A percentile compares a stretch with the other conserved stretches of the same genome.
Evolutionary conservation across 2,888 invertebrate genomes (phyloP).

Genomic region (Rhagophthalmus giganteus): DNA sequence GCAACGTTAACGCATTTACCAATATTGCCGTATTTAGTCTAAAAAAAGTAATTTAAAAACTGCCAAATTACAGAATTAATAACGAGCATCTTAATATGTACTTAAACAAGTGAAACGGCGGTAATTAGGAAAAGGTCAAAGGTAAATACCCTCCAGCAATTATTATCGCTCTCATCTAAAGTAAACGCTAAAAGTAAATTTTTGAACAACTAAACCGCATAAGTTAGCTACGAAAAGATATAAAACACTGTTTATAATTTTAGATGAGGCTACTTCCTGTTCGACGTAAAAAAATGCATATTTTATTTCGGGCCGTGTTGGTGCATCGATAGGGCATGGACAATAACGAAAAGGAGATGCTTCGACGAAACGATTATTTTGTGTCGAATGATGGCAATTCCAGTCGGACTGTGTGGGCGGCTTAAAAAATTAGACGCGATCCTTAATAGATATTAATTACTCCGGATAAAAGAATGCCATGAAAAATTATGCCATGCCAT

Average conservation of each 20-base stretch:
- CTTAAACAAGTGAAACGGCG: not conserved
- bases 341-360: conserved; percentile 12
- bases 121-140: conserved; percentile 11
- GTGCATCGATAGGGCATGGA: conserved; percentile 15
- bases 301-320: conserved; percentile 27
- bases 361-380: not conserved
- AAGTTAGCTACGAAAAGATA: conserved; percentile 25
- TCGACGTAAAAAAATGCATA: conserved; percentile 35
- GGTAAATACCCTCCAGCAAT: conserved; percentile 3
- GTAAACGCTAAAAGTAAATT: conserved; percentile 2
- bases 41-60: too few species aligned
- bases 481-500: too few species aligned
- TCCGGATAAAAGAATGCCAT: too few species aligned
- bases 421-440: not conserved
- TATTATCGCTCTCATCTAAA: not conserved
- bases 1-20: too few species aligned
- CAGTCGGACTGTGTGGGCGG: not conserved
- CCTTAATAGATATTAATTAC: not conserved
- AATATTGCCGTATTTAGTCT: too few species aligned
- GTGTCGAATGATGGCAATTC: not conserved
- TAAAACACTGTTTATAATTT: conserved; percentile 37
- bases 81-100: too few species aligned
- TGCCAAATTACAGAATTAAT: too few species aligned
- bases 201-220: conserved; percentile 4
- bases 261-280: conserved; percentile 42